These are phyloP conservation scores for Rhynchotus rufescens DNA, from an alignment of 2,797 vertebrate species.

Conservation along the genomic window DNA sequence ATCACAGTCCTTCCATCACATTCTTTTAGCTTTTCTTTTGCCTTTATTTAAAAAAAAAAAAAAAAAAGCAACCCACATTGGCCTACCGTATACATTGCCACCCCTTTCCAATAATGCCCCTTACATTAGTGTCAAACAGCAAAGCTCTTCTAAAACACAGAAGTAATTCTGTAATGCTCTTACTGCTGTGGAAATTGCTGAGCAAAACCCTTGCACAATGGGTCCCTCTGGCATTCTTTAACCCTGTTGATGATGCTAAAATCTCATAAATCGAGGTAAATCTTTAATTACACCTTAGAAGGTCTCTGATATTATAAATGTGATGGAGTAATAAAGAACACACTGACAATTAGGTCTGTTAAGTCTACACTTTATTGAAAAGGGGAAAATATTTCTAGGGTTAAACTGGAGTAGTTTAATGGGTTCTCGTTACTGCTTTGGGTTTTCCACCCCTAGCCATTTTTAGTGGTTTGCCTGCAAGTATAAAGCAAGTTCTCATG, in stretches of 20 bases:
- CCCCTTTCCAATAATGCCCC: constrained; percentile 70
- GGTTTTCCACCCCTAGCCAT: constrained; percentile 5
- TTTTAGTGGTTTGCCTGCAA: neutral
- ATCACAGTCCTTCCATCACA: neutral
- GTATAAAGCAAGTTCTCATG: neutral
- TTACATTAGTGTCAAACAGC: constrained; percentile 51
- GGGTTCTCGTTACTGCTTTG: constrained; percentile 16
- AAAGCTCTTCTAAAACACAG: constrained; percentile 64
- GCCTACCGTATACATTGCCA: neutral
- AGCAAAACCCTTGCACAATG: constrained; percentile 75
- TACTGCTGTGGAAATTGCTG: constrained; percentile 77
- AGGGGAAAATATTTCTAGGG: constrained; percentile 32
- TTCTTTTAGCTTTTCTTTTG: neutral
- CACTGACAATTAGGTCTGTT: constrained; percentile 73
- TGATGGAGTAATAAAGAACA: constrained; percentile 78
- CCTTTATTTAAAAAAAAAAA: no score
- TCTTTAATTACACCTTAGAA: constrained; percentile 80
- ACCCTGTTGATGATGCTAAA: constrained; percentile 81
- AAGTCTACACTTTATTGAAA: constrained; percentile 59
- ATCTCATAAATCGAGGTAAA: constrained; percentile 81
- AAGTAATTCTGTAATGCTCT: constrained; percentile 75
- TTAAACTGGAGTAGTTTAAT: constrained; percentile 17
- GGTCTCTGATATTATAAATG: constrained; percentile 71
- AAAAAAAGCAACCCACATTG: neutral
- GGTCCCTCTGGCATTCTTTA: constrained; percentile 79